These are phyloP conservation scores for Rhinogobio ventralis DNA, from an alignment of 2,797 vertebrate species.

Conservation along the genomic window DNA sequence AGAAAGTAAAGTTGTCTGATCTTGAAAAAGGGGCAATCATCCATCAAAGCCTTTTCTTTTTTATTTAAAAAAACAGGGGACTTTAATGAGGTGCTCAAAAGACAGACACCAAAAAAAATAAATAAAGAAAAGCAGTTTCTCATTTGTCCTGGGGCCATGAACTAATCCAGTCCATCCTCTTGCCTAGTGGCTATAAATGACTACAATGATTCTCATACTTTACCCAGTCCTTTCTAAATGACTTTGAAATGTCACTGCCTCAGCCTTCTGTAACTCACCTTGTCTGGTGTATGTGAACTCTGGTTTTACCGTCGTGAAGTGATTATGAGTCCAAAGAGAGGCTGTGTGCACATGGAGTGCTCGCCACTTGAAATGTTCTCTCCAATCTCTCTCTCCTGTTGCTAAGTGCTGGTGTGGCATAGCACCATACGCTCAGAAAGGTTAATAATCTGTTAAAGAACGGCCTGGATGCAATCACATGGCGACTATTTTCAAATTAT, in stretches of 20 bases:
- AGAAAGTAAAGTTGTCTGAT: conserved; percentile 58
- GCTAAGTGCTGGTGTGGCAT: neutral
- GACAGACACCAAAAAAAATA: conserved; percentile 71
- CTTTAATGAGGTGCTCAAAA: conserved; percentile 74
- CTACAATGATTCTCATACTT: neutral
- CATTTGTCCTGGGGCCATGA: conserved; percentile 66
- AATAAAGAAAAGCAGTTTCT: conserved; percentile 66
- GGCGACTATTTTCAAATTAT: neutral
- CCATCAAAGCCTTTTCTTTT: conserved; percentile 63
- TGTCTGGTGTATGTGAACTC: neutral
- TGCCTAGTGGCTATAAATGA: conserved; percentile 15
- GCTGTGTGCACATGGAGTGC: neutral
- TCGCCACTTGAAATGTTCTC: neutral
- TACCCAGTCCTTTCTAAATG: conserved; percentile 15
- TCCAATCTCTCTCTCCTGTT: conserved; percentile 12
- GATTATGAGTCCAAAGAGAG: conserved; percentile 17
- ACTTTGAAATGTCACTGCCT: conserved; percentile 23
- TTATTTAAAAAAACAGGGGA: conserved; percentile 70
- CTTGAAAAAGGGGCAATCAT: conserved; percentile 66
- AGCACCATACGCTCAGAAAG: conserved; percentile 4
- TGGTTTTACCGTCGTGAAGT: neutral
- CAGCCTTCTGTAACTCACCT: neutral
- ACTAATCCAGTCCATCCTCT: conserved; percentile 69
- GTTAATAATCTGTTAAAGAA: conserved; percentile 21
- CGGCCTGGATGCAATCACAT: neutral